Percentiles rank a stretch among this genome's conserved stretches.
Conservation (phyloP, 2,797 vertebrate species). For the Pseudocheirus occidentalis region DNA sequence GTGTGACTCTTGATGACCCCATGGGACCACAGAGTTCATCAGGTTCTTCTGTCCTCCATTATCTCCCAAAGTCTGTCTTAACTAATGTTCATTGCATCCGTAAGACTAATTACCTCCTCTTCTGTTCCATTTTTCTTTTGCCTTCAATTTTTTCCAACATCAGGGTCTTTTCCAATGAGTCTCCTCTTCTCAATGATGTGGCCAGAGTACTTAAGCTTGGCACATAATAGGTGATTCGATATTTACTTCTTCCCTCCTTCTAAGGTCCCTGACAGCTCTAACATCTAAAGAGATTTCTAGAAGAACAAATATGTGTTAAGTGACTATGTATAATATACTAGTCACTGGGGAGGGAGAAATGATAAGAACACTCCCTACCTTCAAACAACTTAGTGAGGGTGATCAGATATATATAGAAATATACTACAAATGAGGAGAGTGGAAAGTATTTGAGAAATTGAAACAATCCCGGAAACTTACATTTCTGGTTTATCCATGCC, state of each 20-base stretch:
- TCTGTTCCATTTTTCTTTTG: neutral
- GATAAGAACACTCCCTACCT: neutral
- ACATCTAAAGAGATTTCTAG: neutral
- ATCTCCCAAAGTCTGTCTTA: neutral
- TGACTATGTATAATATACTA: neutral
- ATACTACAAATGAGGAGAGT: neutral
- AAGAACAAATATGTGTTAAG: neutral
- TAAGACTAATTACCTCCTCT: neutral
- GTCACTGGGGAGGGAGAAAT: neutral
- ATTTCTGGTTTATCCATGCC: slow-evolving; percentile 30
- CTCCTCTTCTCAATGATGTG: neutral
- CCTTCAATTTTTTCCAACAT: neutral
- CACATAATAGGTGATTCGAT: neutral
- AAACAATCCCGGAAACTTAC: neutral
- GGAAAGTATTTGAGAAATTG: neutral
- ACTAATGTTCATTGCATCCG: neutral
- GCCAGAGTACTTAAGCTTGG: neutral
- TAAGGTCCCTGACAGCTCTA: neutral
- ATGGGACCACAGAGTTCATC: neutral
- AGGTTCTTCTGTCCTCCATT: neutral
- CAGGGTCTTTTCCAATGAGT: neutral
- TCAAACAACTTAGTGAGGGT: neutral
- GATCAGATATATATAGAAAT: neutral
- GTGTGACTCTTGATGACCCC: neutral
- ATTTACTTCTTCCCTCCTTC: neutral